phyloP scores from a whole-genome alignment of 2,113 vertebrate genomes.

The Dromiciops gliroides region DNA sequence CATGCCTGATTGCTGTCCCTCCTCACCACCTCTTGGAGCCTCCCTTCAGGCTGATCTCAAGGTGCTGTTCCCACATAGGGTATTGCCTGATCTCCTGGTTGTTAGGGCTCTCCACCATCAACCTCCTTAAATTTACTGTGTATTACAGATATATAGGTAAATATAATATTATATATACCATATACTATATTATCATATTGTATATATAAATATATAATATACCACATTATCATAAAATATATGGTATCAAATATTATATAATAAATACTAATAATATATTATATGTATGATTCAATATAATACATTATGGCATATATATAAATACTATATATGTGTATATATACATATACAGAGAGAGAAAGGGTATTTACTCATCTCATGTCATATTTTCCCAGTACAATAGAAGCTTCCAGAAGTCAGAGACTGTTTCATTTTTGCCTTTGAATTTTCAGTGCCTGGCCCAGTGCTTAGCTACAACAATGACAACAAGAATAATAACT shows the following conservation, averaged over 20 bases:
- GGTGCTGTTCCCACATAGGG: not conserved
- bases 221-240: not conserved
- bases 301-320: too few relatives aligned
- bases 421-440: too few relatives aligned
- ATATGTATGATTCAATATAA: too few relatives aligned
- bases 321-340: too few relatives aligned
- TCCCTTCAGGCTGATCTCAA: not conserved
- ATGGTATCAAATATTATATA: not conserved
- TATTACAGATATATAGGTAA: not conserved
- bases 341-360: too few relatives aligned
- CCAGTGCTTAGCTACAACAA: not conserved
- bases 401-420: too few relatives aligned
- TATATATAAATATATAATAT: too few relatives aligned
- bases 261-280: not conserved
- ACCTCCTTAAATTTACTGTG: not conserved
- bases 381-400: too few relatives aligned
- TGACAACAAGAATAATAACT: not conserved
- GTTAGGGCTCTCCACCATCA: not conserved
- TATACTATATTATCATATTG: not conserved
- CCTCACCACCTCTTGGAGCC: not conserved
- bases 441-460: too few relatives aligned
- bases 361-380: too few relatives aligned
- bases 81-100: not conserved
- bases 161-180: not conserved
- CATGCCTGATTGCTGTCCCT: not conserved